A percentile compares a stretch with the other conserved stretches of the same genome.
phyloP scores from a whole-genome alignment of 2,888 invertebrate genomes.

The Magallana nippona region DNA sequence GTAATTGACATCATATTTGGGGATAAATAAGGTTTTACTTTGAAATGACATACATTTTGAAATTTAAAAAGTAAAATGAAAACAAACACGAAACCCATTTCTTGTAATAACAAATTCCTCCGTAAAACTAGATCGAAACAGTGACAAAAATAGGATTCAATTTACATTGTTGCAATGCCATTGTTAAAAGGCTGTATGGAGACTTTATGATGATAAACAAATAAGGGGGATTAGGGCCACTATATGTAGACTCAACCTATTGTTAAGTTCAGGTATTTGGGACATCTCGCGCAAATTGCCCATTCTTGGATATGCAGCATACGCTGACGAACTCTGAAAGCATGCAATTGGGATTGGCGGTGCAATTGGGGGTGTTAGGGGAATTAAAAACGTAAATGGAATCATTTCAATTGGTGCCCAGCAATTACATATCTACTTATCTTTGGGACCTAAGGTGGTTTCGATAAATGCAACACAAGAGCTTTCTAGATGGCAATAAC shows the following conservation, averaged over 20 bases:
- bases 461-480: no score
- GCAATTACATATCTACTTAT: background rate
- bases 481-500: no score
- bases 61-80: background rate
- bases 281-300: background rate
- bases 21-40: no score
- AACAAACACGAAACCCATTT: background rate
- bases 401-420: background rate
- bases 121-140: background rate
- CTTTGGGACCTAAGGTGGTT: background rate
- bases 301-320: background rate
- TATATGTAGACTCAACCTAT: background rate
- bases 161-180: slow-evolving; percentile 22
- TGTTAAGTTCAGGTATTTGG: background rate
- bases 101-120: background rate
- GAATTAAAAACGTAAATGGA: background rate
- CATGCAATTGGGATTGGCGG: background rate
- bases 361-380: background rate
- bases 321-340: background rate
- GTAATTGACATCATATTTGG: no score
- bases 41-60: no score
- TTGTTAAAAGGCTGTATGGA: slow-evolving; percentile 4
- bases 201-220: background rate
- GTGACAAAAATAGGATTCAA: background rate
- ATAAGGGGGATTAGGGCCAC: background rate